Evolutionary conservation across 2,797 vertebrate species (phyloP).

Genomic region (Toxotes lorentzi): DNA sequence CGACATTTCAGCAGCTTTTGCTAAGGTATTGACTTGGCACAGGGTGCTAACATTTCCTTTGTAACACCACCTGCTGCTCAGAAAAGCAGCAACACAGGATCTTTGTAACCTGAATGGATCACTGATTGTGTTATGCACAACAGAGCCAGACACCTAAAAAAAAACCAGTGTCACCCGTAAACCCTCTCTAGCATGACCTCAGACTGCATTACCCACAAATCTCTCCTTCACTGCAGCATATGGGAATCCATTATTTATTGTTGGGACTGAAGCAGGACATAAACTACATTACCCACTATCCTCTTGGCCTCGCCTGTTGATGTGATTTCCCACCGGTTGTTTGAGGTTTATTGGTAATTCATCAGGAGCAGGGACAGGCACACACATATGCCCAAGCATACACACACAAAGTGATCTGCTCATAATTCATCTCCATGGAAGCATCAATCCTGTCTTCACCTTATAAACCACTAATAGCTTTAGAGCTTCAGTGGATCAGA

Average conservation of each 20-base stretch:
- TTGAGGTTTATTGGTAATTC: conserved; percentile 35
- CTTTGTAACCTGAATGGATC: conserved; percentile 46
- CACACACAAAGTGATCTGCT: background rate
- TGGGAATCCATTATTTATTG: conserved; percentile 24
- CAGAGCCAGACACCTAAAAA: conserved; percentile 3
- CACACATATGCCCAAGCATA: background rate
- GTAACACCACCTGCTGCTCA: conserved; percentile 50
- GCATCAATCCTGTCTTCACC: conserved; percentile 18
- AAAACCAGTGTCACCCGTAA: conserved; percentile 31
- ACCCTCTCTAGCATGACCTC: conserved; percentile 22
- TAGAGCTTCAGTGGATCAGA: background rate
- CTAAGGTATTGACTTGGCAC: background rate
- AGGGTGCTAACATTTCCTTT: conserved; percentile 41
- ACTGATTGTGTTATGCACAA: conserved; percentile 40
- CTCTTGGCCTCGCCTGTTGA: conserved; percentile 12
- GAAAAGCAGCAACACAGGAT: background rate
- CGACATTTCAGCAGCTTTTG: conserved; percentile 26
- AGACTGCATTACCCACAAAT: conserved; percentile 42
- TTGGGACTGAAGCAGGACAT: conserved; percentile 9
- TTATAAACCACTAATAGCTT: conserved; percentile 17
- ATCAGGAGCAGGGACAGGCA: conserved; percentile 9
- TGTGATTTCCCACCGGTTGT: conserved; percentile 28
- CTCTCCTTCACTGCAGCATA: conserved; percentile 19
- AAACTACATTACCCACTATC: conserved; percentile 34
- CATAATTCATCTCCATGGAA: background rate